These are phyloP conservation scores for Rosalia funebris DNA, from an alignment of 2,888 invertebrate genomes.

Conservation along the genomic window DNA sequence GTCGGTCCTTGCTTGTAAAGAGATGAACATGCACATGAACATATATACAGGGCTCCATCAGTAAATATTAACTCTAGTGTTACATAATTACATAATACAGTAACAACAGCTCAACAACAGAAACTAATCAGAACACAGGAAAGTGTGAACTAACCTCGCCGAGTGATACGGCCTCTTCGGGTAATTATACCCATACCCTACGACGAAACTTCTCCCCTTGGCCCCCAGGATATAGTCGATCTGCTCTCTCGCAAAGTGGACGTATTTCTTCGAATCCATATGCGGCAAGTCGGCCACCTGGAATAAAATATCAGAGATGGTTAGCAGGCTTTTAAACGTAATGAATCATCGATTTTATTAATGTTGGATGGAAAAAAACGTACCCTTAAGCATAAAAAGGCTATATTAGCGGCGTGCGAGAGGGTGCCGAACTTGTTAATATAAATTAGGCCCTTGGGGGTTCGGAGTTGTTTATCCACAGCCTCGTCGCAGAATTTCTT, in stretches of 20 bases:
- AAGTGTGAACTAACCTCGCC: conserved; percentile 66
- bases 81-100: too few species aligned
- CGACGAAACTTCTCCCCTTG: conserved; percentile 66
- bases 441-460: conserved; percentile 67
- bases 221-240: conserved; percentile 69
- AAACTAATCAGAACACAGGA: too few species aligned
- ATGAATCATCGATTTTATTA: too few species aligned
- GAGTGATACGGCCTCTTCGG: conserved; percentile 68
- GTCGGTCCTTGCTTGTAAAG: too few species aligned
- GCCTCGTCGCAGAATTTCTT: conserved; percentile 67
- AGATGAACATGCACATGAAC: too few species aligned
- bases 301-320: conserved; percentile 37
- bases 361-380: too few species aligned
- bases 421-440: conserved; percentile 68
- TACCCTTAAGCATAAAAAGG: conserved; percentile 67
- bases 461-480: conserved; percentile 63
- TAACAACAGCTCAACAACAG: too few species aligned
- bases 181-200: conserved; percentile 68
- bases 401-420: conserved; percentile 68
- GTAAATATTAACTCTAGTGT: too few species aligned
- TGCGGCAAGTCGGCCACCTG: conserved; percentile 60
- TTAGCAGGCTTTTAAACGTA: too few species aligned
- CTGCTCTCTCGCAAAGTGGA: conserved; percentile 66
- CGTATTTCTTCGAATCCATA: conserved; percentile 59
- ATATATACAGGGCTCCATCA: too few species aligned